A percentile compares a stretch with the other conserved stretches of the same genome.
These are phyloP conservation scores for Mobula hypostoma DNA, from an alignment of 2,113 vertebrate genomes.

Conservation along the genomic window DNA sequence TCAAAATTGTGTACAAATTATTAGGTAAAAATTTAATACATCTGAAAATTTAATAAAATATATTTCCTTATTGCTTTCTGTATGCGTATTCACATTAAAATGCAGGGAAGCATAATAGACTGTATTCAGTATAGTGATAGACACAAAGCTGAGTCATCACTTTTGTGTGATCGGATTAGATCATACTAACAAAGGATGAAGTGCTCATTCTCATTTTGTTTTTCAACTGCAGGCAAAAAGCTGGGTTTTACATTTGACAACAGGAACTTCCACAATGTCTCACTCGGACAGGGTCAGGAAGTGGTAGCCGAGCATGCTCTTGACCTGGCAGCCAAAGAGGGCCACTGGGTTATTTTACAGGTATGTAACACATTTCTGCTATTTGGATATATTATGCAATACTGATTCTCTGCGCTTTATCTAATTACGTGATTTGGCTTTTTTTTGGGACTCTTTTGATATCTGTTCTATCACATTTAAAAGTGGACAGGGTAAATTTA, in stretches of 20 bases:
- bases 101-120: background rate
- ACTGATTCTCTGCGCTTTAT: background rate
- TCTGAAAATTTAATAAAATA: slow-evolving; percentile 23
- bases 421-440: no score
- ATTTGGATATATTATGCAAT: background rate
- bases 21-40: background rate
- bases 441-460: background rate
- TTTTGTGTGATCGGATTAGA: background rate
- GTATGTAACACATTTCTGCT: slow-evolving; percentile 44
- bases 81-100: background rate
- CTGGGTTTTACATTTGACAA: slow-evolving; percentile 84
- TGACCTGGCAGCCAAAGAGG: slow-evolving; percentile 70
- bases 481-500: background rate
- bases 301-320: slow-evolving; percentile 75
- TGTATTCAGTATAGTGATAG: background rate
- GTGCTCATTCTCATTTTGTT: background rate
- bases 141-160: background rate
- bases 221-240: slow-evolving; percentile 67
- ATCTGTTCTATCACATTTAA: background rate
- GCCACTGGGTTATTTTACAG: slow-evolving; percentile 96
- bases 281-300: slow-evolving; percentile 90
- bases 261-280: slow-evolving; percentile 85
- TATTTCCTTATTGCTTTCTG: background rate
- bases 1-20: background rate
- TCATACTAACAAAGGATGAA: background rate